Percentiles rank a stretch among this genome's conserved stretches.
These are phyloP conservation scores for Hepsetus odoe DNA, from an alignment of 2,113 vertebrate genomes.

Conservation along the genomic window DNA sequence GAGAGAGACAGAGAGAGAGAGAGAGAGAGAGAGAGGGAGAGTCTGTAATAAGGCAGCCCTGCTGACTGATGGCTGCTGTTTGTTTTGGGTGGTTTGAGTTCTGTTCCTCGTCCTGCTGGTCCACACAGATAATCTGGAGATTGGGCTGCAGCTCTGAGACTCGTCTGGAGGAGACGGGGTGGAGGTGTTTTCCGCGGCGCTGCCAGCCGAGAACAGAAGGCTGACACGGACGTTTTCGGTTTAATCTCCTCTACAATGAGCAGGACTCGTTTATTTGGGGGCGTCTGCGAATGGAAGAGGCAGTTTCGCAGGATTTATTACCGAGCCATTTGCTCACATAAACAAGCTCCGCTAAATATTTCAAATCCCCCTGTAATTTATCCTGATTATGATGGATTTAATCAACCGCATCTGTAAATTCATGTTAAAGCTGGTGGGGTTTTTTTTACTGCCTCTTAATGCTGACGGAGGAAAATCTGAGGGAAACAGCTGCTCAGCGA, in stretches of 20 bases:
- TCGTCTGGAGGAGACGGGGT: background rate
- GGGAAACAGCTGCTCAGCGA: background rate
- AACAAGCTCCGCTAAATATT: background rate
- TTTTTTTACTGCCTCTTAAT: background rate
- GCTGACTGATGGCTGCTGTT: too few species aligned
- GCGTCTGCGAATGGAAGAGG: background rate
- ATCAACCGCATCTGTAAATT: background rate
- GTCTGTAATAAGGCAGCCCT: too few species aligned
- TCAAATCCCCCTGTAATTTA: background rate
- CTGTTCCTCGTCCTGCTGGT: constrained; percentile 16
- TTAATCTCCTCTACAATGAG: constrained; percentile 3
- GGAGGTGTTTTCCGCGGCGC: background rate
- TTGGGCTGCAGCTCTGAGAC: background rate
- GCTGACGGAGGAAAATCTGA: background rate
- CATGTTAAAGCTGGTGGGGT: background rate
- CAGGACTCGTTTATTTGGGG: background rate
- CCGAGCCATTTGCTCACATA: background rate
- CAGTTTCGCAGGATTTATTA: constrained; percentile 12
- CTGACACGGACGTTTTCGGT: constrained; percentile 20
- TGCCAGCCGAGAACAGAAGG: background rate
- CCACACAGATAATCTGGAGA: constrained; percentile 43
- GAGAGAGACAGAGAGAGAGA: too few species aligned
- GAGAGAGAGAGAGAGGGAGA: too few species aligned
- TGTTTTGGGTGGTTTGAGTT: constrained; percentile 41
- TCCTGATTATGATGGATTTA: constrained; percentile 9